Percentiles rank a stretch among this genome's conserved stretches.
phyloP scores from a whole-genome alignment of 2,888 invertebrate species.

The Beris chalybata region DNA sequence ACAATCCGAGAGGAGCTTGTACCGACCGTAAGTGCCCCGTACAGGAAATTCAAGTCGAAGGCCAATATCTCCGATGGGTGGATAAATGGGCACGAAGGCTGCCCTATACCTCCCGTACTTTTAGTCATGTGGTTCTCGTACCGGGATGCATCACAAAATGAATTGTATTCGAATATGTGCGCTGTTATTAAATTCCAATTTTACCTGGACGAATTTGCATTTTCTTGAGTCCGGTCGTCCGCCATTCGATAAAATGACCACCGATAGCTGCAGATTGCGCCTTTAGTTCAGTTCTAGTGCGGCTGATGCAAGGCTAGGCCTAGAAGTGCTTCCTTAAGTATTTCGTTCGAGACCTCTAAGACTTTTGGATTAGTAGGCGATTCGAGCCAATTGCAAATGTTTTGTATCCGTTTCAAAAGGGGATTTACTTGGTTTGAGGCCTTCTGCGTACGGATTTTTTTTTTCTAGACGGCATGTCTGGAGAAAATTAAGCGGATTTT shows the following conservation, averaged over 20 bases:
- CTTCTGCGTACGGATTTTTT: no score
- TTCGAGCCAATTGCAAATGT: neutral
- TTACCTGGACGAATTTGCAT: conserved; percentile 29
- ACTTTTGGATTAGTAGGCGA: conserved; percentile 9
- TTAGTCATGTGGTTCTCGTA: conserved; percentile 1
- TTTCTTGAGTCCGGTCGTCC: conserved; percentile 19
- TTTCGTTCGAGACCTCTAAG: neutral
- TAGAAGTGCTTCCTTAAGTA: neutral
- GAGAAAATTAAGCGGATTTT: no score
- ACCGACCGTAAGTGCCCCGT: neutral
- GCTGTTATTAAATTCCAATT: conserved; percentile 35
- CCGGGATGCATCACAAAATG: conserved; percentile 28
- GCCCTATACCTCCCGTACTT: neutral
- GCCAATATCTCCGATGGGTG: conserved; percentile 18
- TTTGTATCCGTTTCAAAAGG: no score
- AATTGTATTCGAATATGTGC: conserved; percentile 18
- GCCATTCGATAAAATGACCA: conserved; percentile 9
- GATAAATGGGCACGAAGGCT: conserved; percentile 1
- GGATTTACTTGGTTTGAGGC: no score
- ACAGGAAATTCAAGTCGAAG: conserved; percentile 9
- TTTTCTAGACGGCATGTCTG: no score
- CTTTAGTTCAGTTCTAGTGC: no score
- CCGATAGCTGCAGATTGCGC: neutral
- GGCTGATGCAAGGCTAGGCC: neutral
- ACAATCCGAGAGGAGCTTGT: conserved; percentile 22